phyloP scores from a whole-genome alignment of 2,888 invertebrate species.

The Drosophila phalerata region DNA sequence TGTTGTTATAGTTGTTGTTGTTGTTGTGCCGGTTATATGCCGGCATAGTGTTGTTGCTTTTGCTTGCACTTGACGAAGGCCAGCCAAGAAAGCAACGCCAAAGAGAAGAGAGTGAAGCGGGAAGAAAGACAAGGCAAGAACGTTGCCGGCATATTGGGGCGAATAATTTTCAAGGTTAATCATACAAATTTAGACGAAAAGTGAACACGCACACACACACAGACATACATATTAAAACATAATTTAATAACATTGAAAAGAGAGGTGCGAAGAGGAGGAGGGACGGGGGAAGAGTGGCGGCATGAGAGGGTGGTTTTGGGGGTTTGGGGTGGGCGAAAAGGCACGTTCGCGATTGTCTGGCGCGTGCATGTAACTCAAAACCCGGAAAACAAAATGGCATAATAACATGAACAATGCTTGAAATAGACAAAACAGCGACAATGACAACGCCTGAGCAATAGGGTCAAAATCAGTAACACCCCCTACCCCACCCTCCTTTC shows the following conservation, averaged over 20 bases:
- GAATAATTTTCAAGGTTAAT: constrained; percentile 72
- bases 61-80: constrained; percentile 57
- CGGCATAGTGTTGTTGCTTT: constrained; percentile 41
- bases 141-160: constrained; percentile 37
- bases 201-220: constrained; percentile 16
- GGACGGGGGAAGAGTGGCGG: neutral
- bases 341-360: constrained; percentile 65
- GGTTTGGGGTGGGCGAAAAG: too few species aligned
- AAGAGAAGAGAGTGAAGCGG: neutral
- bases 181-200: constrained; percentile 47
- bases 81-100: constrained; percentile 3
- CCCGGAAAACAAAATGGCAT: constrained; percentile 77
- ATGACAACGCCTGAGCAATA: constrained; percentile 13
- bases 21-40: constrained; percentile 57
- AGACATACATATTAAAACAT: constrained; percentile 44
- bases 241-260: constrained; percentile 39
- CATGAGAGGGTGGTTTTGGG: neutral
- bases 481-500: too few species aligned
- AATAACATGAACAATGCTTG: constrained; percentile 68
- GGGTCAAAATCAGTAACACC: constrained; percentile 14
- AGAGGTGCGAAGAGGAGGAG: neutral
- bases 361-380: constrained; percentile 75
- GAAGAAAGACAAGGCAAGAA: constrained; percentile 5
- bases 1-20: constrained; percentile 4
- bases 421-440: constrained; percentile 45